Percentiles rank a stretch among this genome's conserved stretches.
Evolutionary conservation across 2,113 vertebrate species (phyloP).

Genomic region (Sander vitreus): DNA sequence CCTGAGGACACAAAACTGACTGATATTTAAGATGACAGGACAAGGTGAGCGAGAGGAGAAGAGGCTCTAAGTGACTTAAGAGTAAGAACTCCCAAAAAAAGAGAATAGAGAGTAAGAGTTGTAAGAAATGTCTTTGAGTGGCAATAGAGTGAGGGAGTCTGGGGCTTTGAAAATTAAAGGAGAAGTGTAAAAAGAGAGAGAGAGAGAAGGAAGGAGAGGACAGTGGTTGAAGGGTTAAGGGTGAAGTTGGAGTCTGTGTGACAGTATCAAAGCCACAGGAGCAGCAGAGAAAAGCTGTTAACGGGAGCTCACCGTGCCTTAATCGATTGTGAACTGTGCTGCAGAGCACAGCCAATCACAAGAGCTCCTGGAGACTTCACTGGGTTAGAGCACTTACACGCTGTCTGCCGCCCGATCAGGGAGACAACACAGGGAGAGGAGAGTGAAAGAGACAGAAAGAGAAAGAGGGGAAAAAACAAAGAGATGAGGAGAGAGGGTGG

Average conservation of each 20-base stretch:
- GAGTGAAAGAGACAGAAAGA: slow-evolving; percentile 73
- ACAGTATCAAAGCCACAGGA: slow-evolving; percentile 81
- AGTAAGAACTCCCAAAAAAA: slow-evolving; percentile 47
- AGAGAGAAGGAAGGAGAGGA: slow-evolving; percentile 42
- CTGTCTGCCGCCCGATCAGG: slow-evolving; percentile 80
- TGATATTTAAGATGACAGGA: slow-evolving; percentile 63
- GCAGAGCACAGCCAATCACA: slow-evolving; percentile 81
- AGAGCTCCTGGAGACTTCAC: slow-evolving; percentile 78
- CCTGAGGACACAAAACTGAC: slow-evolving; percentile 50
- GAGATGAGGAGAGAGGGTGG: slow-evolving; percentile 48
- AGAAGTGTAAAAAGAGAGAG: slow-evolving; percentile 54
- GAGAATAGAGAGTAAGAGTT: slow-evolving; percentile 19
- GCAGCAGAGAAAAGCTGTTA: slow-evolving; percentile 85
- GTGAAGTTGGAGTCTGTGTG: slow-evolving; percentile 73
- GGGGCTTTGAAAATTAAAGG: slow-evolving; percentile 61
- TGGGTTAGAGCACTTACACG: slow-evolving; percentile 82
- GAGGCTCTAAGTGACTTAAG: slow-evolving; percentile 50
- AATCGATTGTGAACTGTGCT: slow-evolving; percentile 87
- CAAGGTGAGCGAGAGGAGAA: slow-evolving; percentile 52
- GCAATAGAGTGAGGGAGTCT: slow-evolving; percentile 27
- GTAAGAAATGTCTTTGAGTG: slow-evolving; percentile 42
- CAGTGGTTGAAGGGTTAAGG: slow-evolving; percentile 75
- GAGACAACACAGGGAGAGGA: slow-evolving; percentile 67
- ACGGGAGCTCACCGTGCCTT: slow-evolving; percentile 79
- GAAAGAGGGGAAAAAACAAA: slow-evolving; percentile 52